Evolutionary conservation across 1,140 invertebrate species (phyloP).

Genomic region (Drosophila mauritiana): DNA sequence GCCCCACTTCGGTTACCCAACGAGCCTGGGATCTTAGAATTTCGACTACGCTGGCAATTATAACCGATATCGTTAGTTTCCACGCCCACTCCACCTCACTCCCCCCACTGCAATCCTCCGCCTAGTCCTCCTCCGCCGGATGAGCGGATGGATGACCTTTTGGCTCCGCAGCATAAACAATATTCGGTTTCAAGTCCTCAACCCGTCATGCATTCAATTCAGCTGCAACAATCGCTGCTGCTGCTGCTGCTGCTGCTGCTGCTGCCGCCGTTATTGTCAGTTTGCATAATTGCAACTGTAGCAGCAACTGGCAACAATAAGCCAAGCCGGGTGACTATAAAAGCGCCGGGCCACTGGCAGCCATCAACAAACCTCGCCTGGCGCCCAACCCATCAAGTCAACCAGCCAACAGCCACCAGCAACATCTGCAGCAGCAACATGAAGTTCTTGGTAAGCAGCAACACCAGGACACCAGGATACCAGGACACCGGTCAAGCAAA

Average conservation of each 20-base stretch:
- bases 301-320: conserved; percentile 69
- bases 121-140: neutral
- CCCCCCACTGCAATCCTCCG: neutral
- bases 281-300: conserved; percentile 79
- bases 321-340: conserved; percentile 53
- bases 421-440: conserved; percentile 38
- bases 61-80: conserved; percentile 62
- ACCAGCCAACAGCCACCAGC: conserved; percentile 11
- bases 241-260: conserved; percentile 37
- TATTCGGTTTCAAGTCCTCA: conserved; percentile 65
- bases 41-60: conserved; percentile 19
- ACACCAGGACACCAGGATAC: neutral
- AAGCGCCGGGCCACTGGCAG: conserved; percentile 46
- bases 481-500: conserved; percentile 9
- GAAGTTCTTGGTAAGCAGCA: conserved; percentile 68
- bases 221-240: conserved; percentile 58
- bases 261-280: conserved; percentile 28
- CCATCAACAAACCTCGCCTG: conserved; percentile 58
- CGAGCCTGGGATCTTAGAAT: conserved; percentile 19
- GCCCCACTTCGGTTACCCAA: conserved; percentile 16
- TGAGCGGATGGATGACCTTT: conserved; percentile 61
- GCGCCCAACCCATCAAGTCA: conserved; percentile 30
- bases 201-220: conserved; percentile 67
- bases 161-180: conserved; percentile 55
- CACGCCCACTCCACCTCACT: conserved; percentile 51